Evolutionary conservation across 2,113 vertebrate species (phyloP).

Genomic region (pig (Sus scrofa)): T2T-Sscrofa CM000821.6:9447001-9447500

Average conservation of each 20-base stretch:
- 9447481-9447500: not conserved
- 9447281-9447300: not conserved
- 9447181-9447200: too few relatives aligned
- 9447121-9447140: too few relatives aligned
- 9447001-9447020: not conserved
- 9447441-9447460: not conserved
- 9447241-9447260: not conserved
- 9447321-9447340: not conserved
- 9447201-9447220: too few relatives aligned
- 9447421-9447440: not conserved
- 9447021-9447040: not conserved
- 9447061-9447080: not conserved
- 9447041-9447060: not conserved
- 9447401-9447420: not conserved
- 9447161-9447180: too few relatives aligned
- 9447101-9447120: too few relatives aligned
- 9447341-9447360: not conserved
- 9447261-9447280: not conserved
- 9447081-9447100: too few relatives aligned
- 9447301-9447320: not conserved
- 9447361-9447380: not conserved
- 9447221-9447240: not conserved
- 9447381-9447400: not conserved
- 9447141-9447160: too few relatives aligned
- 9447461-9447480: not conserved